phyloP scores from a whole-genome alignment of 2,797 vertebrate species.

The Natrix natrix region DNA sequence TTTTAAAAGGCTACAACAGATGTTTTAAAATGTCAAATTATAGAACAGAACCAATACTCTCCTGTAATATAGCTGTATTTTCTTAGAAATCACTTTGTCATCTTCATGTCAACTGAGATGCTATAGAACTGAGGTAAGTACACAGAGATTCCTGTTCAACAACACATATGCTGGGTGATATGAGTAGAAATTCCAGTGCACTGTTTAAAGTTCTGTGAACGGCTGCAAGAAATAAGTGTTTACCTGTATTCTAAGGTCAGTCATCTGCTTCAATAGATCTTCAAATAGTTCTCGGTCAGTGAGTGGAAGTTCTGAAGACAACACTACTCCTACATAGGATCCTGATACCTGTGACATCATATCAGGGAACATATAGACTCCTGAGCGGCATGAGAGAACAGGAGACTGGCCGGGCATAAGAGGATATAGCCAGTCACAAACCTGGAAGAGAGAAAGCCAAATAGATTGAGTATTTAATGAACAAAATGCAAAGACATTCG shows the following conservation, averaged over 20 bases:
- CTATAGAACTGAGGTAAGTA: background rate
- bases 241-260: slow-evolving; percentile 93
- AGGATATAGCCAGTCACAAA: slow-evolving; percentile 96
- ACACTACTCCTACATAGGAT: slow-evolving; percentile 90
- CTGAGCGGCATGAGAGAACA: slow-evolving; percentile 87
- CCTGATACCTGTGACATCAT: slow-evolving; percentile 85
- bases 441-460: slow-evolving; percentile 70
- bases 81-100: background rate
- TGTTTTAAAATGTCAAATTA: background rate
- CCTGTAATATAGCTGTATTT: background rate
- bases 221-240: slow-evolving; percentile 25
- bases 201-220: background rate
- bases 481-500: background rate
- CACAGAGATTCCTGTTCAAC: background rate
- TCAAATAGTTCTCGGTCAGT: slow-evolving; percentile 83
- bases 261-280: slow-evolving; percentile 90
- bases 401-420: slow-evolving; percentile 89
- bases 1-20: background rate
- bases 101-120: background rate
- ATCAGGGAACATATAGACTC: slow-evolving; percentile 98
- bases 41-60: background rate
- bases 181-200: background rate
- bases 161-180: background rate
- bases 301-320: slow-evolving; percentile 89
- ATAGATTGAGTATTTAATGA: background rate